These are phyloP conservation scores for Mus minutoides DNA, from an alignment of 2,797 vertebrate genomes.

Conservation along the genomic window DNA sequence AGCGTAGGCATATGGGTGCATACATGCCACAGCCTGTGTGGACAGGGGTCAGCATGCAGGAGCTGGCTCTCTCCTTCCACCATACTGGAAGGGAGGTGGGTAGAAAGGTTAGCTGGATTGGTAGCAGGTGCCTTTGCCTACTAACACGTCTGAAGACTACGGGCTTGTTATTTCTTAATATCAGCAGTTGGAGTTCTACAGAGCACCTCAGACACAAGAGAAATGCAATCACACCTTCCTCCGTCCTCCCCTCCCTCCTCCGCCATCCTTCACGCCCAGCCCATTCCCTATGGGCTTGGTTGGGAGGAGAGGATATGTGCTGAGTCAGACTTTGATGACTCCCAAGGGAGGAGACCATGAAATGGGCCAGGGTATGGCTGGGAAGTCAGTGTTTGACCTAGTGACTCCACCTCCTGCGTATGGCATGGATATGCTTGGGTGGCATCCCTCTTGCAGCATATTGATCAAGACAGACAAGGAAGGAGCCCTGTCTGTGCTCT, in stretches of 20 bases:
- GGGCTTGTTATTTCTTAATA: background rate
- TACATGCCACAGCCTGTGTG: background rate
- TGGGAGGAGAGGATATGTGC: background rate
- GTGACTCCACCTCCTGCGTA: accelerated
- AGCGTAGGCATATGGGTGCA: background rate
- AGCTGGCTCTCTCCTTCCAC: background rate
- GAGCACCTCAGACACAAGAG: background rate
- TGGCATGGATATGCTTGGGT: background rate
- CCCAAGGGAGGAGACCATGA: background rate
- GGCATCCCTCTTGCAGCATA: background rate
- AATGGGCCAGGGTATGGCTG: conserved; percentile 35
- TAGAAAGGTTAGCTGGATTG: background rate
- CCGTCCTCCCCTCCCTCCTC: background rate
- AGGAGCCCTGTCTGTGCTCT: background rate
- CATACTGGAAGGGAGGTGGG: background rate
- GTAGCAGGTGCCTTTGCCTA: background rate
- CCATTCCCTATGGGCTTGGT: background rate
- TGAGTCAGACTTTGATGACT: conserved; percentile 47
- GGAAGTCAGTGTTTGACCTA: background rate
- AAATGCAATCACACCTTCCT: background rate
- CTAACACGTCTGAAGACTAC: background rate
- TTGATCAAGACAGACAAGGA: background rate
- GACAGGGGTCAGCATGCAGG: background rate
- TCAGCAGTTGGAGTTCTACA: conserved; percentile 24
- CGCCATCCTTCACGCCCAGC: background rate